Evolutionary conservation across 2,888 invertebrate genomes (phyloP).

Genomic region (Glaucopsyche alexis): DNA sequence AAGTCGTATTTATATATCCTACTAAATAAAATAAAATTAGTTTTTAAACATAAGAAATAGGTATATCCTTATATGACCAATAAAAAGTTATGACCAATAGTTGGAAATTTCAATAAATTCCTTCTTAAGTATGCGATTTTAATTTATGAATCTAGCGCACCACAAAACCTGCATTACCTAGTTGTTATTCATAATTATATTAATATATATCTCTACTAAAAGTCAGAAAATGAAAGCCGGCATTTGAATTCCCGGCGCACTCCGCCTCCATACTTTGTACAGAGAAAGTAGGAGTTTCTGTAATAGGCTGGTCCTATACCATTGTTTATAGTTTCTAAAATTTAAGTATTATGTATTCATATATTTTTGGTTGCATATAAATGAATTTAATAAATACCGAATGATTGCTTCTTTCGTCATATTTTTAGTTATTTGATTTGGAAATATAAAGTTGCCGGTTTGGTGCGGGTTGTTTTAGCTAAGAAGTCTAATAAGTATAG

Average conservation of each 20-base stretch:
- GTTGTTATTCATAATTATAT: constrained; percentile 16
- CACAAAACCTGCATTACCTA: neutral
- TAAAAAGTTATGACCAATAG: neutral
- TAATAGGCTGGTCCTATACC: constrained; percentile 42
- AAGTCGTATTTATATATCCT: too few relatives aligned
- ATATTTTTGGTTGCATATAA: neutral
- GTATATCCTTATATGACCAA: neutral
- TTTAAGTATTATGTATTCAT: neutral
- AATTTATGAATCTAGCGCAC: constrained; percentile 14
- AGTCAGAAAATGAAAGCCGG: constrained; percentile 25
- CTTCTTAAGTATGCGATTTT: neutral
- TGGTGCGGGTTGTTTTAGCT: too few relatives aligned
- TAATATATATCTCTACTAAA: constrained; percentile 6
- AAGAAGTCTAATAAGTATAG: too few relatives aligned
- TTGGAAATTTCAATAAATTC: neutral
- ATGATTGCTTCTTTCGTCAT: neutral
- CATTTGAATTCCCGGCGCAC: constrained; percentile 12
- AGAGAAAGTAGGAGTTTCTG: constrained; percentile 68
- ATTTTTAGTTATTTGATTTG: neutral
- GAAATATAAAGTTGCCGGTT: too few relatives aligned
- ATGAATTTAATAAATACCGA: neutral
- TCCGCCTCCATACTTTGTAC: constrained; percentile 52
- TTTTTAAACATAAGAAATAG: too few relatives aligned
- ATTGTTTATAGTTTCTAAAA: constrained; percentile 16
- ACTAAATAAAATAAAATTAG: too few relatives aligned